These are phyloP conservation scores for Calosoma granatense DNA, from an alignment of 1,140 invertebrate species.

Conservation along the genomic window DNA sequence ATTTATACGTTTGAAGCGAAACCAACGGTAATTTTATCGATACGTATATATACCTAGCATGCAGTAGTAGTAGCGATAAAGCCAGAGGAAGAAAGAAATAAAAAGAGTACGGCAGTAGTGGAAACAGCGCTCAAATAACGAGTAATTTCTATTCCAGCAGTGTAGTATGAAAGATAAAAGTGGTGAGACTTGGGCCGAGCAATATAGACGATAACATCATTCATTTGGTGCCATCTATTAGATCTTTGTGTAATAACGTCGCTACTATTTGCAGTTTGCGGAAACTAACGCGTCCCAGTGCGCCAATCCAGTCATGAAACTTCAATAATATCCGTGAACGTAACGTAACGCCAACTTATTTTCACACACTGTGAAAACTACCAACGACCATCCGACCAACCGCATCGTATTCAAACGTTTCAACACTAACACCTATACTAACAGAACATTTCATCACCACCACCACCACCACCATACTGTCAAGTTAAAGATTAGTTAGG, in stretches of 20 bases:
- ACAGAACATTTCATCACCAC: no score
- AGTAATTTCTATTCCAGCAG: slow-evolving; percentile 5
- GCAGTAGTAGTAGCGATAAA: background rate
- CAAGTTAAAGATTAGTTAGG: no score
- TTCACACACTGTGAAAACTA: background rate
- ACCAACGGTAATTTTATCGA: background rate
- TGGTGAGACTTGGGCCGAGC: slow-evolving; percentile 5
- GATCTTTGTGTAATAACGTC: slow-evolving; percentile 8
- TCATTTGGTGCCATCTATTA: slow-evolving; percentile 6
- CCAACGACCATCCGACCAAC: no score
- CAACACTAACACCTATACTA: no score
- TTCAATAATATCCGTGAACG: slow-evolving; percentile 6
- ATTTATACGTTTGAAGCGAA: background rate
- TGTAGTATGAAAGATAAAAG: slow-evolving; percentile 3
- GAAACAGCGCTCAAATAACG: background rate
- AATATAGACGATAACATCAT: slow-evolving; percentile 8
- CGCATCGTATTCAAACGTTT: no score
- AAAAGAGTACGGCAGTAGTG: background rate
- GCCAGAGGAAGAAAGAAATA: background rate
- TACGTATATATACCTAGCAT: no score
- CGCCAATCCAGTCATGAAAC: slow-evolving; percentile 5
- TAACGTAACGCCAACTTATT: slow-evolving; percentile 2
- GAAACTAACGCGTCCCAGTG: background rate
- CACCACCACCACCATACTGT: no score
- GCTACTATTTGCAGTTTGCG: slow-evolving; percentile 6